These are phyloP conservation scores for Gila orcuttii DNA, from an alignment of 2,113 vertebrate species.

Conservation along the genomic window DNA sequence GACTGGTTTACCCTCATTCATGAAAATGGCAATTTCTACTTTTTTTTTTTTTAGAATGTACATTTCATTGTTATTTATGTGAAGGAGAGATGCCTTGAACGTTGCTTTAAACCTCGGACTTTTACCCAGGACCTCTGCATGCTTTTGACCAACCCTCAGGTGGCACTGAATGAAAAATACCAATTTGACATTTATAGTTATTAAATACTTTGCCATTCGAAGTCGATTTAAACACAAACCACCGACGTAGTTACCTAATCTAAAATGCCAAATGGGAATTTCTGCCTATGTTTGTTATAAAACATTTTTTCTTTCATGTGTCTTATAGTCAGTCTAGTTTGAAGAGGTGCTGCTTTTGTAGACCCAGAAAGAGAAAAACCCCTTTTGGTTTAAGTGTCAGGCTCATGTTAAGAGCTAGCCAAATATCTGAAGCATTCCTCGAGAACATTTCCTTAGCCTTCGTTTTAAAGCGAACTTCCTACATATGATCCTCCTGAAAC, in stretches of 20 bases:
- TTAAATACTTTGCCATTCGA: background rate
- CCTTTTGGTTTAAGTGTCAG: slow-evolving; percentile 13
- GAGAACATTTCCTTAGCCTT: background rate
- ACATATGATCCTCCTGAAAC: background rate
- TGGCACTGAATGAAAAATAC: slow-evolving; percentile 42
- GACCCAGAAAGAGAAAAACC: background rate
- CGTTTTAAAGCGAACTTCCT: background rate
- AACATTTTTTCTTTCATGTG: background rate
- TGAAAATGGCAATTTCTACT: slow-evolving; percentile 33
- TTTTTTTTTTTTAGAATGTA: slow-evolving; percentile 60
- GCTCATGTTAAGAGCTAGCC: slow-evolving; percentile 50
- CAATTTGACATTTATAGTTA: background rate
- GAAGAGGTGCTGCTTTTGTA: slow-evolving; percentile 36
- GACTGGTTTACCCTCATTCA: slow-evolving; percentile 41
- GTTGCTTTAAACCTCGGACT: slow-evolving; percentile 14
- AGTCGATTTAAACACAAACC: background rate
- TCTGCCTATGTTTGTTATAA: background rate
- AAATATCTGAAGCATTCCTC: slow-evolving; percentile 56
- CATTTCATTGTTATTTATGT: slow-evolving; percentile 64
- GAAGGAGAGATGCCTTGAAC: slow-evolving; percentile 45
- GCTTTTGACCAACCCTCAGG: slow-evolving; percentile 50
- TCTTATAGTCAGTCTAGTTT: slow-evolving; percentile 39
- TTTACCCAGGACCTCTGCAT: slow-evolving; percentile 1
- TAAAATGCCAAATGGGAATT: slow-evolving; percentile 18
- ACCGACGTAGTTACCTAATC: background rate